phyloP scores from a whole-genome alignment of 2,888 invertebrate genomes.

The Leucoma salicis region DNA sequence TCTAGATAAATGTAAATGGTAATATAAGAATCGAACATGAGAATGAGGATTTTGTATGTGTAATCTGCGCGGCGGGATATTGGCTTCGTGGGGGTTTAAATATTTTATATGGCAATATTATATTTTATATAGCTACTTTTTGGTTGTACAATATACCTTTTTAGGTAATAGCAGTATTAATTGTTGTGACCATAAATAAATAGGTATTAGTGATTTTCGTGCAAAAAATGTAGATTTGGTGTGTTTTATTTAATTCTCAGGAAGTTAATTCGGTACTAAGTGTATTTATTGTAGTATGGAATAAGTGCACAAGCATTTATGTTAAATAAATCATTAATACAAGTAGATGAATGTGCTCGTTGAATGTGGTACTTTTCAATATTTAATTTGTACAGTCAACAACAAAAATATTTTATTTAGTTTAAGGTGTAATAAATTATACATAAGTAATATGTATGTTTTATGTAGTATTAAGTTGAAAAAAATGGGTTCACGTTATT shows the following conservation, averaged over 20 bases:
- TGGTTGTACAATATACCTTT: constrained; percentile 20
- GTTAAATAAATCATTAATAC: constrained; percentile 31
- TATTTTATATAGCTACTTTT: constrained; percentile 16
- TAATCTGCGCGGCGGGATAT: constrained; percentile 22
- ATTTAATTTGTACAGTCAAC: constrained; percentile 29
- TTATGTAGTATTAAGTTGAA: background rate
- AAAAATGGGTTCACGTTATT: too few relatives aligned
- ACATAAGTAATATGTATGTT: background rate
- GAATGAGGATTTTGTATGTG: constrained; percentile 17
- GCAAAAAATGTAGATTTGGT: background rate
- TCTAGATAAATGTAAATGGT: constrained; percentile 14
- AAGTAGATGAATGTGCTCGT: constrained; percentile 28
- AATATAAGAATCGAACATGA: constrained; percentile 10
- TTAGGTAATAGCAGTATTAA: constrained; percentile 32
- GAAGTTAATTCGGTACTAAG: constrained; percentile 30
- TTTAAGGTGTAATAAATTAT: background rate
- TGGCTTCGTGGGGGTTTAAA: constrained; percentile 36
- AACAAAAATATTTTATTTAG: constrained; percentile 13
- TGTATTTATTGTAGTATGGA: constrained; percentile 34
- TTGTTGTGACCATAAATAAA: constrained; percentile 27
- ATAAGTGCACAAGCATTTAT: constrained; percentile 48
- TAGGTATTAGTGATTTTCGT: constrained; percentile 2
- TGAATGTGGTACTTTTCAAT: constrained; percentile 34
- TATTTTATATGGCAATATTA: constrained; percentile 26
- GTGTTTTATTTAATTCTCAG: constrained; percentile 23